A percentile compares a stretch with the other conserved stretches of the same genome.
Evolutionary conservation across 2,113 vertebrate species (phyloP).

Genomic region (Rallus limicola): DNA sequence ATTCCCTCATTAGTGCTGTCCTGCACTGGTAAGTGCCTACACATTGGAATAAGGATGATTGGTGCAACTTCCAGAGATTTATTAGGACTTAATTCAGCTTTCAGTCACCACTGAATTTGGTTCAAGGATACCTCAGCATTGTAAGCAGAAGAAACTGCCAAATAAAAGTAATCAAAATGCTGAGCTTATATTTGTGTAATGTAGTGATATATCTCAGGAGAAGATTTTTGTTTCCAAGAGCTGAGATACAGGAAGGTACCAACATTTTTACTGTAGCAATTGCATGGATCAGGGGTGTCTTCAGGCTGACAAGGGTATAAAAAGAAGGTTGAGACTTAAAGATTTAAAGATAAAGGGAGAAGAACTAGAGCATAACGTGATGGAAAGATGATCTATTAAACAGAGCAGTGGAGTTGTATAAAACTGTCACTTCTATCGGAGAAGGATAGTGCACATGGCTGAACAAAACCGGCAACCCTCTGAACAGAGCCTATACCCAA

Average conservation of each 20-base stretch:
- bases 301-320: background rate
- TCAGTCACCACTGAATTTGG: background rate
- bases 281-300: background rate
- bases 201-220: background rate
- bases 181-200: conserved; percentile 21
- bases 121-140: background rate
- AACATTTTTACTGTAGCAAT: background rate
- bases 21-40: background rate
- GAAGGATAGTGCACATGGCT: conserved; percentile 6
- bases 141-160: conserved; percentile 5
- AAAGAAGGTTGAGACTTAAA: conserved; percentile 7
- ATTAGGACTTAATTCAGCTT: background rate
- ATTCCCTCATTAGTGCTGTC: background rate
- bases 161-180: conserved; percentile 6
- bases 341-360: conserved; percentile 28
- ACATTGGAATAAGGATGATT: background rate
- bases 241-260: background rate
- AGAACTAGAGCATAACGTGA: background rate
- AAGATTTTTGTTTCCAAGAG: background rate
- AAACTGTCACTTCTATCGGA: conserved; percentile 17
- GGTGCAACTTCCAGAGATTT: background rate
- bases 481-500: background rate
- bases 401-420: conserved; percentile 13
- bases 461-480: conserved; percentile 19
- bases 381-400: conserved; percentile 54